phyloP scores from a whole-genome alignment of 2,797 vertebrate species.

The Diglossa cyanea region DNA sequence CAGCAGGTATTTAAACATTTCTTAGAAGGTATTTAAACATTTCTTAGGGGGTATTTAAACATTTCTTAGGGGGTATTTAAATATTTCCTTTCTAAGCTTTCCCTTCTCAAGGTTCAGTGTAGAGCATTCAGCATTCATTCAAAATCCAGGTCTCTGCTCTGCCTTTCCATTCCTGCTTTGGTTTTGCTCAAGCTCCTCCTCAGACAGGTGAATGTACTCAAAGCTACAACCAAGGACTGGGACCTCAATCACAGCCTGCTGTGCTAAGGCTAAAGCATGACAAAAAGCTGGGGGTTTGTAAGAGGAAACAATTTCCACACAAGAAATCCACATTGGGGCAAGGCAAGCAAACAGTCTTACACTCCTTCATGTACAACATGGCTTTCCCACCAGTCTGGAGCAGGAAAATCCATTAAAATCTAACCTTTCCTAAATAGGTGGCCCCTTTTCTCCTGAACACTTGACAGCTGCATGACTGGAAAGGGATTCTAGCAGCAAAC shows the following conservation, averaged over 20 bases:
- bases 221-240: neutral
- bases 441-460: no score
- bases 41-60: neutral
- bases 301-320: neutral
- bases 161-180: neutral
- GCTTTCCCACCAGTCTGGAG: neutral
- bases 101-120: neutral
- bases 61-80: neutral
- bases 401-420: neutral
- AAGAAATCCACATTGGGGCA: neutral
- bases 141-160: neutral
- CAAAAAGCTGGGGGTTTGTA: neutral
- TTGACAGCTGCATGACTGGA: no score
- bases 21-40: neutral
- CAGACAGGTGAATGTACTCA: neutral
- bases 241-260: neutral
- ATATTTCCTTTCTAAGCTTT: neutral
- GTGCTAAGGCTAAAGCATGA: neutral
- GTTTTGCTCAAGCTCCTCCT: neutral
- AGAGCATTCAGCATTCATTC: neutral
- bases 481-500: no score
- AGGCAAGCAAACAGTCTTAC: neutral
- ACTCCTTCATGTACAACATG: neutral
- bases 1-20: neutral
- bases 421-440: neutral